Evolutionary conservation across 2,797 vertebrate genomes (phyloP), one percentile per base, ranked within the genome.

Genomic region (Argentina silus): DNA sequence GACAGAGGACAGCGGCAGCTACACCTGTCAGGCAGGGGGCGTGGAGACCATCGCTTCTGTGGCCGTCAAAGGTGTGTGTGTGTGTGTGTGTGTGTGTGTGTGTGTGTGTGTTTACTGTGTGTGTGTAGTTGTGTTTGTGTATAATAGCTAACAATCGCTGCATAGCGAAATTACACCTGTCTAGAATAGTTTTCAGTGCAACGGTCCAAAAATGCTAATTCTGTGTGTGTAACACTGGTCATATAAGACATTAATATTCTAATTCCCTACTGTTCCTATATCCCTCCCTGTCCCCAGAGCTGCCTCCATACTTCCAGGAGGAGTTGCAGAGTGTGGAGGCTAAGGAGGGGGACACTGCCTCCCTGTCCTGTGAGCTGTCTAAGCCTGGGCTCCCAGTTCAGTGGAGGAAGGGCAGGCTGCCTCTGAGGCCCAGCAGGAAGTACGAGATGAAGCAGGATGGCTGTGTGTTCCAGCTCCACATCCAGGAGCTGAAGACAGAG

Each of bases 1-100:
- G 10, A 72, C 80, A 0, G 95, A 95, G 43, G 97, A 98, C 80
- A 90, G 94, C 69, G 95, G 93, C 0, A 90, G 88, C 14, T 97
- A 97, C 74, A 78, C 82, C 2, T 98, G 96, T 69, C 78, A 86
- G 69, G 83, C 87, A 7, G 90, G 83, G 70, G 65, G 56, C 45
- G 81, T 71, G 21, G 86, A 89, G 50, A 91, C 86, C 0, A 73
- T 77, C 17, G 79, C 87, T n/a, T 70, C 59, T 68, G 5, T 93
- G 0, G 45, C 67, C 69, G 86, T 93, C 15, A 91, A 86, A 36
- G 27, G 88, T 88, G 89, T 91, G 47, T 48, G 62, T 78, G 55
- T n/a, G 14, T 45, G 43, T 17, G 17, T 17, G 1, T 56, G 0
- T 56, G 1, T 19, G 3, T 17, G 15, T 56, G 53, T 56, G 53